Conservation (phyloP, 2,797 vertebrate species). For the Dendrocincla tyrannina region DNA sequence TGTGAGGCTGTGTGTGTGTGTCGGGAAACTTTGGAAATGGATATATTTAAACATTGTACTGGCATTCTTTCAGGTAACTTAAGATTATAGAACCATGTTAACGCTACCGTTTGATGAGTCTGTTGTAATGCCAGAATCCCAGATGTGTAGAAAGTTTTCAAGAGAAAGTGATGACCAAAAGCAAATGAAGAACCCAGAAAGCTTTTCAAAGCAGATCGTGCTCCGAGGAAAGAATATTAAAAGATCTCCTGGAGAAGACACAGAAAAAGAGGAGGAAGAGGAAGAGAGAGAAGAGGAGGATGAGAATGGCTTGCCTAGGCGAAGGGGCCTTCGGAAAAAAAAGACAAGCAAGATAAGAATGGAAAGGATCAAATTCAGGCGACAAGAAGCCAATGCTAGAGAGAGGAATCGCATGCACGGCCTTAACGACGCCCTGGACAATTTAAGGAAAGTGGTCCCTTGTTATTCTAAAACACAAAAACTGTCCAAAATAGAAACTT, state of each 20-base stretch:
- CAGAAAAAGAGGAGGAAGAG: conserved; percentile 85
- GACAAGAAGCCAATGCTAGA: conserved; percentile 93
- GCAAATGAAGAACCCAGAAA: conserved; percentile 83
- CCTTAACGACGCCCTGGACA: conserved; percentile 94
- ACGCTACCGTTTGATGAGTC: conserved; percentile 95
- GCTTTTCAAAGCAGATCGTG: conserved; percentile 79
- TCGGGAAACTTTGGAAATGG: conserved; percentile 63
- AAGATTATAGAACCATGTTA: conserved; percentile 87
- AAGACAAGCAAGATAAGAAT: conserved; percentile 84
- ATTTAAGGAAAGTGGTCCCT: conserved; percentile 96
- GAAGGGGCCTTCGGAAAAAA: conserved; percentile 93
- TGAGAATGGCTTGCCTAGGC: conserved; percentile 86
- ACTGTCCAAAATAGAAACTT: conserved; percentile 98
- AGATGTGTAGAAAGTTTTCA: conserved; percentile 91
- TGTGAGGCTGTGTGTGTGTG: conserved; percentile 53
- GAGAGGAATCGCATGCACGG: conserved; percentile 97
- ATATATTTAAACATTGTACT: conserved; percentile 77
- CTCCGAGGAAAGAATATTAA: conserved; percentile 82
- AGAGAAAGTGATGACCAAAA: conserved; percentile 86
- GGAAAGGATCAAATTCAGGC: conserved; percentile 90
- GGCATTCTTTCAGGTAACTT: conserved; percentile 80
- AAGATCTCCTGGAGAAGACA: conserved; percentile 84
- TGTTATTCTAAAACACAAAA: conserved; percentile 99
- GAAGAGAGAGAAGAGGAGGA: conserved; percentile 87
- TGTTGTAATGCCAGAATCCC: conserved; percentile 91